Conservation (phyloP, 2,113 vertebrate species). For the Alethe diademata region DNA sequence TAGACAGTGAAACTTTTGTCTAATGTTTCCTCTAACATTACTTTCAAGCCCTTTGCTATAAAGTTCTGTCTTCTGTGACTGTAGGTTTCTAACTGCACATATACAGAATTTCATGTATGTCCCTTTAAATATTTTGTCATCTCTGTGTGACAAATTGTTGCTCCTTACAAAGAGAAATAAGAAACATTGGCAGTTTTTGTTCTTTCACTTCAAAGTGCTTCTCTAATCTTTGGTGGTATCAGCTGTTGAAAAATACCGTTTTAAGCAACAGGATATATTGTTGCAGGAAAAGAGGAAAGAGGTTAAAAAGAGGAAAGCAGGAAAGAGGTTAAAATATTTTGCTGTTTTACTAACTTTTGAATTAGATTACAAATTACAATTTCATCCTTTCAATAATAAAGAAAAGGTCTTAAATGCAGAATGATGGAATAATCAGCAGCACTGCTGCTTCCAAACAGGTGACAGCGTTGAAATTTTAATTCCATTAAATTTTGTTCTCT, state of each 20-base stretch:
- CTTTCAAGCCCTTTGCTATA: not conserved
- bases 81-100: not conserved
- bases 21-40: not conserved
- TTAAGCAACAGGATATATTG: not conserved
- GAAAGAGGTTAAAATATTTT: not conserved
- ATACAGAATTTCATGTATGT: not conserved
- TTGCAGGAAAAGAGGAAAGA: not conserved
- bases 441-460: conserved; percentile 8
- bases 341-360: not conserved
- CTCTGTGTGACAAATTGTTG: not conserved
- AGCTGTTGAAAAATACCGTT: not conserved
- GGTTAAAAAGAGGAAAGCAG: not conserved
- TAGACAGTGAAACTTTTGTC: not conserved
- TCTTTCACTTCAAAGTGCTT: not conserved
- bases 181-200: not conserved
- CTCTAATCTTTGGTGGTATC: not conserved
- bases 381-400: not conserved
- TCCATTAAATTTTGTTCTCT: not conserved
- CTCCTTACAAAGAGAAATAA: not conserved
- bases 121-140: not conserved
- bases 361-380: not conserved
- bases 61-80: not conserved
- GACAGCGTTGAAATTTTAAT: conserved; percentile 33
- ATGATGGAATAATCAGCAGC: not conserved
- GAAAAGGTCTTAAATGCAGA: not conserved